Base-by-base conservation (phyloP, 2,888 invertebrate genomes). In the Trissolcus japonicus region DNA sequence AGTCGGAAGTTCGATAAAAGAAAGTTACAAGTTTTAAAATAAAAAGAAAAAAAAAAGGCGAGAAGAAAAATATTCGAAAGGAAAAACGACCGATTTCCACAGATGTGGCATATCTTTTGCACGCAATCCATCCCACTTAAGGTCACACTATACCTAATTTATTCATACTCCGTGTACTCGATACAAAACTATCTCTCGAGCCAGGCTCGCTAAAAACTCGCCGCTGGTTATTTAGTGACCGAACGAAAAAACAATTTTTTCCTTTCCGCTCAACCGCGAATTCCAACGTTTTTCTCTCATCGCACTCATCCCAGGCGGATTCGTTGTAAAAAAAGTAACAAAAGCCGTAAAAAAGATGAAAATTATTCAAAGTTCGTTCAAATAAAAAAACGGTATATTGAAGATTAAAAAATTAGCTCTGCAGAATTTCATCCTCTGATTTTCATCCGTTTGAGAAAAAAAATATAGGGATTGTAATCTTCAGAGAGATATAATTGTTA, bases 41-140 rank as follows among this genome's bases (percentile, higher is more conserved):
- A 65, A 40, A 35, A 6, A 7, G 2, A 56, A 56, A 56, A 25
- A 40, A 56, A 3, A 16, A 19, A n/a, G n/a, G n/a, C 1, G 43
- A 9, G 14, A 40, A 46, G 25, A 43, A 48, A 50, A 40, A 2
- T 40, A 21, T 2, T 17, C 46, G 11, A 16, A 41, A 41, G 40
- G 50, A 61, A 66, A 66, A 56, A 35, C 6, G 56, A 61, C 61
- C 16, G 48, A 67, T 67, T 74, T 74, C 66, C 73, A 16, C 61
- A 74, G 66, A 74, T 67, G 61, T 67, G 56, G 17, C 60, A 74
- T 65, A 62, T 73, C 60, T 57, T 74, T 67, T 74, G 74, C 74
- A 74, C 74, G 74, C 74, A 62, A 66, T 40, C 54, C 53, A 63
- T 60, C 66, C 73, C 29, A 61, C 50, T 61, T 63, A 68, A 50